Evolutionary conservation across 1,140 invertebrate genomes (phyloP).

Genomic region (Drosophila pandora): DNA sequence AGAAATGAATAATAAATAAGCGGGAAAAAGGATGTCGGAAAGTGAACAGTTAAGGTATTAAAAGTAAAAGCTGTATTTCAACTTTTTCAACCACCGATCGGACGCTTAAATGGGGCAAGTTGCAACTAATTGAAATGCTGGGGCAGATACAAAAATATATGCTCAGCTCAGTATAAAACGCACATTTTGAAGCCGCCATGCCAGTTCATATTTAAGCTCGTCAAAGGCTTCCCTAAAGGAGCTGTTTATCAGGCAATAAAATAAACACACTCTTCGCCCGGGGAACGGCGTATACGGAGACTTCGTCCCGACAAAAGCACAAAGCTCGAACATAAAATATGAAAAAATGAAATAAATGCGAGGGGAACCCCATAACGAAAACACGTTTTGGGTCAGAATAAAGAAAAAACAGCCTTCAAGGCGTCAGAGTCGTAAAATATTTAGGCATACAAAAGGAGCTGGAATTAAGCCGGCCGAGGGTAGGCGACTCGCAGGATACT

Average conservation of each 20-base stretch:
- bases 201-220: background rate
- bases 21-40: slow-evolving; percentile 3
- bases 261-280: slow-evolving; percentile 72
- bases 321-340: slow-evolving; percentile 64
- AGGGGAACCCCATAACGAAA: slow-evolving; percentile 43
- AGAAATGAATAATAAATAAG: slow-evolving; percentile 69
- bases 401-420: slow-evolving; percentile 43
- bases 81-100: background rate
- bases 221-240: slow-evolving; percentile 35
- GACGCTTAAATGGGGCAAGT: background rate
- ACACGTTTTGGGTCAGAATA: slow-evolving; percentile 44
- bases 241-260: slow-evolving; percentile 81
- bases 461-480: slow-evolving; percentile 59
- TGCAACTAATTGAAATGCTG: background rate
- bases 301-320: slow-evolving; percentile 10
- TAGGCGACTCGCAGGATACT: slow-evolving; percentile 38
- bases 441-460: slow-evolving; percentile 66
- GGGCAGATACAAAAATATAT: background rate
- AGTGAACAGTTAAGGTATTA: slow-evolving; percentile 16
- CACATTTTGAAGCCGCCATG: background rate
- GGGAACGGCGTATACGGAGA: slow-evolving; percentile 12
- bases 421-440: slow-evolving; percentile 77
- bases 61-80: slow-evolving; percentile 16
- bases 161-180: background rate
- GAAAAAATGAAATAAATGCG: slow-evolving; percentile 46